Evolutionary conservation across 2,888 invertebrate species (phyloP), one percentile per base, ranked within the genome.

Genomic region (Leptopilina drosophilae): DNA sequence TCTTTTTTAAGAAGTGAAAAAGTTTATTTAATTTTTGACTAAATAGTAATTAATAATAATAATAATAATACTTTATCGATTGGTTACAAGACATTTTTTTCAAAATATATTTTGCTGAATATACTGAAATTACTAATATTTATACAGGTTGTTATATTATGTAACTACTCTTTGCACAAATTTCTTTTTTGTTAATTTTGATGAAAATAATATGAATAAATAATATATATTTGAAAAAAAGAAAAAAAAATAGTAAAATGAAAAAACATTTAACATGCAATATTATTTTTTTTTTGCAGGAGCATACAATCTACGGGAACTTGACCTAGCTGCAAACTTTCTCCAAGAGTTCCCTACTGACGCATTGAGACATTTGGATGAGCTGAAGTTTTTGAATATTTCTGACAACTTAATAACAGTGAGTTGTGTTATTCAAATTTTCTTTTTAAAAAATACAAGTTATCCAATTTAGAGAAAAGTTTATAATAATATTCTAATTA

Each of bases 321-420:
- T 98, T 84, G 97, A 98, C 90, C 93, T 98, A 42, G 96, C 97
- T 0, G 95, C 96, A 88, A 98, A 98, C 93, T 97, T 97, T 90
- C 95, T 98, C 78, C 93, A 93, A 1, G 96, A 96, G 89, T 96
- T 97, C 88, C 97, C 97, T 5, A 94, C 95, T 0, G 95, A 96
- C 11, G 96, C 97, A 0, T 90, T 97, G 66, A 95, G 95, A 88
- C 93, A 95, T 46, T 94, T 97, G 85, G 92, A 92, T 33, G 94
- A 94, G 78, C 92, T 98, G 33, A 95, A 95, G 88, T 94, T 95
- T 82, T 92, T 98, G 82, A 96, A 97, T 91, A 92, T 97, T 59
- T 97, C 97, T 14, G 96, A 97, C 83, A 98, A 98, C 92, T 94
- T 97, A 93, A 95, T 98, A 81, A 95, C 95, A 92, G 97, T 97